These are phyloP conservation scores for Craterocephalus amniculus DNA, from an alignment of 2,797 vertebrate genomes.

Conservation along the genomic window DNA sequence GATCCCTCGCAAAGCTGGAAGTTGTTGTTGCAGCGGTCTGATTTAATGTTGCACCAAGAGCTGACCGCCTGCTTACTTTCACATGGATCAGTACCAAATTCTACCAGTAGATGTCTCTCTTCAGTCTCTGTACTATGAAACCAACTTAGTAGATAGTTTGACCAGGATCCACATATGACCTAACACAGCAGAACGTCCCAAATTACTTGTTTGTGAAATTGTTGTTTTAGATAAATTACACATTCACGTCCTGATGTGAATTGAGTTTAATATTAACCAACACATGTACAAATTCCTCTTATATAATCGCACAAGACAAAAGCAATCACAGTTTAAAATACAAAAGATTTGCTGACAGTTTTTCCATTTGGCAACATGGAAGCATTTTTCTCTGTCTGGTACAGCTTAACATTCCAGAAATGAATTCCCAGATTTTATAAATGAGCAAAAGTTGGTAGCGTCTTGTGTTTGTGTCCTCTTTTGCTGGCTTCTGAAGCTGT, in stretches of 20 bases:
- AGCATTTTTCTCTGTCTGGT: conserved; percentile 28
- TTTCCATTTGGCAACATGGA: conserved; percentile 23
- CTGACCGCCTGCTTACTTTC: conserved; percentile 38
- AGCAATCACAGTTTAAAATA: conserved; percentile 7
- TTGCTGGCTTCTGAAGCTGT: conserved; percentile 41
- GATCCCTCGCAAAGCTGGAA: conserved; percentile 12
- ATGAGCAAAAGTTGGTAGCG: conserved; percentile 38
- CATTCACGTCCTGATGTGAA: background rate
- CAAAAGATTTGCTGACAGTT: conserved; percentile 23
- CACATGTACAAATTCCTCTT: background rate
- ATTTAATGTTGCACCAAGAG: conserved; percentile 47
- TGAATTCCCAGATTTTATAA: conserved; percentile 56
- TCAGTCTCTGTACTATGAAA: conserved; percentile 47
- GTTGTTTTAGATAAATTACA: conserved; percentile 3
- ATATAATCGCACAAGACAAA: conserved; percentile 11
- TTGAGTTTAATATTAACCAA: background rate
- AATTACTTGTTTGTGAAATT: conserved; percentile 1
- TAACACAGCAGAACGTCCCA: conserved; percentile 16
- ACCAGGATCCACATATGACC: conserved; percentile 7
- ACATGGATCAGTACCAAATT: conserved; percentile 59
- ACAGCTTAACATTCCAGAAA: conserved; percentile 62
- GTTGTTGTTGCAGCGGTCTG: conserved; percentile 18
- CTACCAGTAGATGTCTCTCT: conserved; percentile 79
- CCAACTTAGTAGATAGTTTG: conserved; percentile 16
- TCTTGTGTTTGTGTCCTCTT: conserved; percentile 28